Conservation (phyloP, 2,797 vertebrate genomes). For the Prunella strophiata region DNA sequence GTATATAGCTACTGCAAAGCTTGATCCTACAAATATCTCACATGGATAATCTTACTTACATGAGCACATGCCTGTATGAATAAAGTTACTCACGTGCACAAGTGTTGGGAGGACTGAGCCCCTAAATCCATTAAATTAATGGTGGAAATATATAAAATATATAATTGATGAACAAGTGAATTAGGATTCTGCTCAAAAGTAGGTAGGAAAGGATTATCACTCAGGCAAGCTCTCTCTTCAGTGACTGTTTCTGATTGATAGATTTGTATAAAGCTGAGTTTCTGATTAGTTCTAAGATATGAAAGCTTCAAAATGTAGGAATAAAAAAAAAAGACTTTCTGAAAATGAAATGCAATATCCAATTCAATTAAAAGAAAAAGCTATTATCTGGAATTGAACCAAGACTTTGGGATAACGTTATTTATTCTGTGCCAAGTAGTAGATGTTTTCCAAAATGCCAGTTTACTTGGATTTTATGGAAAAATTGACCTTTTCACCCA, state of each 20-base stretch:
- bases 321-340: slow-evolving; percentile 52
- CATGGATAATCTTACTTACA: slow-evolving; percentile 13
- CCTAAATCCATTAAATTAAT: slow-evolving; percentile 55
- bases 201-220: slow-evolving; percentile 64
- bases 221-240: slow-evolving; percentile 34
- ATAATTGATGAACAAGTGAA: slow-evolving; percentile 63
- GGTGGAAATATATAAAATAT: slow-evolving; percentile 42
- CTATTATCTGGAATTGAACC: slow-evolving; percentile 69
- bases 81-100: not conserved
- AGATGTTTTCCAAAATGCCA: slow-evolving; percentile 63
- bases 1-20: not conserved
- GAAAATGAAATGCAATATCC: slow-evolving; percentile 71
- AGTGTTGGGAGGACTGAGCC: slow-evolving; percentile 32
- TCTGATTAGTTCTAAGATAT: slow-evolving; percentile 50
- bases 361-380: slow-evolving; percentile 75
- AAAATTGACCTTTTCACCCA: slow-evolving; percentile 71
- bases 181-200: slow-evolving; percentile 63
- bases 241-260: slow-evolving; percentile 33
- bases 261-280: slow-evolving; percentile 41
- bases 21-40: not conserved
- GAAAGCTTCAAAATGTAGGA: slow-evolving; percentile 47
- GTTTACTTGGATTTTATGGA: slow-evolving; percentile 64
- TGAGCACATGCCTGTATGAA: not conserved
- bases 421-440: slow-evolving; percentile 61
- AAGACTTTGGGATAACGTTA: slow-evolving; percentile 58